Conservation (phyloP, 2,888 invertebrate species). For the Trachelus iudaicus region DNA sequence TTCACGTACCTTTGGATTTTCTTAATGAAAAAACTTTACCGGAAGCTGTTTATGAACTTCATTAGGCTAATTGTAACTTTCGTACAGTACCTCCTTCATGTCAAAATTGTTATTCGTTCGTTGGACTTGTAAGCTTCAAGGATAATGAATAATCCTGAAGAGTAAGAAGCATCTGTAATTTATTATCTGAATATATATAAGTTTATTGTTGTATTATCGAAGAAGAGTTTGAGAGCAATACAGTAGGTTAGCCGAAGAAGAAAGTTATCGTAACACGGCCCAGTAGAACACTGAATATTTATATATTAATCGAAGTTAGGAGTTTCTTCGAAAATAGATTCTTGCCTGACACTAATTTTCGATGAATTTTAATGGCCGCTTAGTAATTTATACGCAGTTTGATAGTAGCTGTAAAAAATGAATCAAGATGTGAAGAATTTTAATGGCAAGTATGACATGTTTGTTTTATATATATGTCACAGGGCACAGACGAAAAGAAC, state of each 20-base stretch:
- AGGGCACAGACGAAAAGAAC: slow-evolving; percentile 40
- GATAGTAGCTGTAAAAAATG: background rate
- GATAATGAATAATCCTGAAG: background rate
- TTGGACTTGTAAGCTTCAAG: background rate
- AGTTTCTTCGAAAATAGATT: background rate
- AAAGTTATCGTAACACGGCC: background rate
- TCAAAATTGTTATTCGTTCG: background rate
- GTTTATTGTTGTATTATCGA: background rate
- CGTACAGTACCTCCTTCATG: background rate
- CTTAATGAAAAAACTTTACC: background rate
- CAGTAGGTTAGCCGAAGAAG: background rate
- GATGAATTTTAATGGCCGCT: background rate
- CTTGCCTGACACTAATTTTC: background rate
- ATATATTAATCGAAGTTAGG: background rate
- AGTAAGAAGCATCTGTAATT: background rate
- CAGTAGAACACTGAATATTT: background rate
- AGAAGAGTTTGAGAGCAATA: background rate
- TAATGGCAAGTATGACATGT: background rate
- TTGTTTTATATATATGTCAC: background rate
- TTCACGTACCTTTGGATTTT: background rate
- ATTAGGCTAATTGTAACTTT: too few species aligned
- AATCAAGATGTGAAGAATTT: background rate
- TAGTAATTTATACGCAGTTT: background rate
- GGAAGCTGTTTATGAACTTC: background rate
- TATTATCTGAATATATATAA: background rate